phyloP scores from a whole-genome alignment of 1,140 invertebrate genomes.

The Lysiphlebus fabarum region DNA sequence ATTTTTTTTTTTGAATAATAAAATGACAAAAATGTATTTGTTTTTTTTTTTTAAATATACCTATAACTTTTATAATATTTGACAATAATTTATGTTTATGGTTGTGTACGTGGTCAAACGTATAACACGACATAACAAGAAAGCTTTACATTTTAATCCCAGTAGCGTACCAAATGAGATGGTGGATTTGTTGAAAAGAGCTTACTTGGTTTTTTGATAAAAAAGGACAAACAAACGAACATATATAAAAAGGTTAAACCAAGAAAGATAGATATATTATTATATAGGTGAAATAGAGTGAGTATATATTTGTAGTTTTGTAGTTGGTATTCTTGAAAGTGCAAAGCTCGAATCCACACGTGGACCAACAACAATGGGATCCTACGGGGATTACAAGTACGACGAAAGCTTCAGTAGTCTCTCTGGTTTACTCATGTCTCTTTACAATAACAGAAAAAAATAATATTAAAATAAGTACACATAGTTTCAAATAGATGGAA shows the following conservation, averaged over 20 bases:
- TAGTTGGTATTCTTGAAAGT: constrained; percentile 38
- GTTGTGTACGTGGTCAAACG: constrained; percentile 47
- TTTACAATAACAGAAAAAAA: neutral
- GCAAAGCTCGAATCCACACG: constrained; percentile 50
- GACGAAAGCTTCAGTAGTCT: constrained; percentile 26
- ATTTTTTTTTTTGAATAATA: too few relatives aligned
- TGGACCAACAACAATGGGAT: constrained; percentile 50
- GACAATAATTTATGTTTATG: neutral
- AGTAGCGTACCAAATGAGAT: constrained; percentile 51
- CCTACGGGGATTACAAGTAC: constrained; percentile 43
- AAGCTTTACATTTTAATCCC: constrained; percentile 50
- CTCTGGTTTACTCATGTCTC: neutral
- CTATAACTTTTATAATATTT: too few relatives aligned
- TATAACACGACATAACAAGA: constrained; percentile 48
- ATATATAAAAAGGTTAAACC: constrained; percentile 6
- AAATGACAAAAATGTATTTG: too few relatives aligned
- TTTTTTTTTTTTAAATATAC: too few relatives aligned
- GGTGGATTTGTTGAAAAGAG: constrained; percentile 56
- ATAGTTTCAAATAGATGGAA: too few relatives aligned
- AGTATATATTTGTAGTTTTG: constrained; percentile 2
- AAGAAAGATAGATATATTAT: constrained; percentile 7
- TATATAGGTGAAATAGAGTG: constrained; percentile 16
- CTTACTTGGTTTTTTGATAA: constrained; percentile 36
- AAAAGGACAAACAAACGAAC: constrained; percentile 18
- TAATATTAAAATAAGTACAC: too few relatives aligned